Conservation (phyloP, 1,140 invertebrate species). For the Chelonus insularis region DNA sequence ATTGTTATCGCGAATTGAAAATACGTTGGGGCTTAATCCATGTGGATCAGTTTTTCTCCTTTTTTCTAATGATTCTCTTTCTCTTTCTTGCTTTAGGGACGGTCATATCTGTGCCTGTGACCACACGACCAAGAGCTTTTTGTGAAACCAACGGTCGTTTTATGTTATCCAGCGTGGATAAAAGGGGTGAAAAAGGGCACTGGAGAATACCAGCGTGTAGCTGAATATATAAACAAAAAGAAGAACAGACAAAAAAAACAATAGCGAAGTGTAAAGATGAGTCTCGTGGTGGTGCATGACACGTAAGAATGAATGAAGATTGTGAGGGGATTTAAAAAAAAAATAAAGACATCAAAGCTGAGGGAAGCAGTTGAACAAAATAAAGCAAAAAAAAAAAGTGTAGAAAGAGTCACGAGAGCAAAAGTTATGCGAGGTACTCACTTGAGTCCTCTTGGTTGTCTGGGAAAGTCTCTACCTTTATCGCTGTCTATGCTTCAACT, state of each 20-base stretch:
- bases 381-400: not conserved
- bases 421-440: conserved; percentile 37
- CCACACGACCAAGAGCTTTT: conserved; percentile 10
- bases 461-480: conserved; percentile 35
- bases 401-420: not conserved
- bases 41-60: conserved; percentile 23
- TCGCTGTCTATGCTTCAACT: conserved; percentile 19
- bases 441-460: conserved; percentile 23
- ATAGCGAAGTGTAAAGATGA: conserved; percentile 14
- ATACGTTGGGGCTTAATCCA: conserved; percentile 45
- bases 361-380: not conserved
- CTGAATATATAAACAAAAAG: conserved; percentile 15
- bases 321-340: not conserved
- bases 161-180: conserved; percentile 8
- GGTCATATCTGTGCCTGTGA: not conserved
- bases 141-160: conserved; percentile 15
- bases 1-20: conserved; percentile 52
- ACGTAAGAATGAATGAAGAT: conserved; percentile 4
- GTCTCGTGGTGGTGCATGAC: not conserved
- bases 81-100: too few relatives aligned
- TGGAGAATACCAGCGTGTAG: not conserved
- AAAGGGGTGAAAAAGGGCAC: conserved; percentile 11
- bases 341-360: conserved; percentile 8
- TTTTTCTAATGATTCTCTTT: conserved; percentile 10
- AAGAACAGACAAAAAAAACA: not conserved